Percentiles rank a stretch among this genome's conserved stretches.
Conservation (phyloP, 2,113 vertebrate species). For the Myrmophylax atrothorax region DNA sequence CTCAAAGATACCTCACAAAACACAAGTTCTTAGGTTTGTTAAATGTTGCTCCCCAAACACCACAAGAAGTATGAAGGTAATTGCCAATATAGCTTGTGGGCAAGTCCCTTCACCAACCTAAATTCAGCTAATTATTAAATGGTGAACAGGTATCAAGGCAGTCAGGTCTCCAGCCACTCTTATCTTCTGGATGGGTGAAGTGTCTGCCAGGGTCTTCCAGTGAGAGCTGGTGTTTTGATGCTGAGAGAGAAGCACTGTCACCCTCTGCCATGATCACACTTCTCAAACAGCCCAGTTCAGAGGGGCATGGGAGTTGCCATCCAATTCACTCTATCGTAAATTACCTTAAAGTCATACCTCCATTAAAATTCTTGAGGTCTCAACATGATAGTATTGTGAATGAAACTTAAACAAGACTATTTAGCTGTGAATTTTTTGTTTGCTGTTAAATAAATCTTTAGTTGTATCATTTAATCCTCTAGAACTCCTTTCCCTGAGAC, state of each 20-base stretch:
- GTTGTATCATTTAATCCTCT: neutral
- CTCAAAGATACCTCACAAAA: neutral
- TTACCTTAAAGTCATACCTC: neutral
- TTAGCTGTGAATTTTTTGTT: neutral
- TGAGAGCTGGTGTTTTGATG: neutral
- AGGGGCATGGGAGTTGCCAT: neutral
- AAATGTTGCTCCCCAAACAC: neutral
- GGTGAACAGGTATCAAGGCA: neutral
- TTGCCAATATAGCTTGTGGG: neutral
- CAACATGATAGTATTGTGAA: neutral
- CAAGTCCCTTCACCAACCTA: neutral
- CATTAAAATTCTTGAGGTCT: neutral
- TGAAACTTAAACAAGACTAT: neutral
- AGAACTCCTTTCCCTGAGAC: neutral
- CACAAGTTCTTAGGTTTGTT: neutral
- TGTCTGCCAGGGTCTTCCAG: neutral
- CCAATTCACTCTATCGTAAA: neutral
- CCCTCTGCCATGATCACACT: fast-evolving
- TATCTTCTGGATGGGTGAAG: neutral
- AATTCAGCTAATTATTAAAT: neutral
- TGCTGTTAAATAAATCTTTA: neutral
- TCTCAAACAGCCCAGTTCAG: neutral
- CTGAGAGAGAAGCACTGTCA: neutral
- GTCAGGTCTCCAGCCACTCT: neutral
- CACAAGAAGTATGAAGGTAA: neutral